These are phyloP conservation scores for Pheosia tremula DNA, from an alignment of 2,888 invertebrate genomes.

Conservation along the genomic window DNA sequence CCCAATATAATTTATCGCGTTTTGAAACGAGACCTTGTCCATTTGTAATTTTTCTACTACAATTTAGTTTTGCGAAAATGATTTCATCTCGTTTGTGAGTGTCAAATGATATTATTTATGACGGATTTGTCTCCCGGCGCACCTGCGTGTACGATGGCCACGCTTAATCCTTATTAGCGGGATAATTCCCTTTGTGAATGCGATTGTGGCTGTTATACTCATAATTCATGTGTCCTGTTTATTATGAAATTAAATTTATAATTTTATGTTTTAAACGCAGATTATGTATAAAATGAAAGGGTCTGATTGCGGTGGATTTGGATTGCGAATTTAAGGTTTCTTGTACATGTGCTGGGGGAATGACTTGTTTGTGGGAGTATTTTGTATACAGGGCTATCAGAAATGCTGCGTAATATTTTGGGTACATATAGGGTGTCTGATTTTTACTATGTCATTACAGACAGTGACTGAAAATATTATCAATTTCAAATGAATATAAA, in stretches of 20 bases:
- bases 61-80: conserved; percentile 52
- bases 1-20: conserved; percentile 5
- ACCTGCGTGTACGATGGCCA: conserved; percentile 69
- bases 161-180: conserved; percentile 51
- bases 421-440: no score
- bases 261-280: conserved; percentile 22
- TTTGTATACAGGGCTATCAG: no score
- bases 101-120: conserved; percentile 81
- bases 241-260: conserved; percentile 34
- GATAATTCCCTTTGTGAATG: conserved; percentile 53
- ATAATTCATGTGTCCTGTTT: conserved; percentile 39
- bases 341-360: background rate
- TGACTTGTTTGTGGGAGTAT: background rate
- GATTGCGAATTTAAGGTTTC: background rate
- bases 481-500: no score
- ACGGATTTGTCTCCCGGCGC: conserved; percentile 65
- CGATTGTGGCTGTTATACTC: conserved; percentile 39
- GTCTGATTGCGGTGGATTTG: conserved; percentile 2
- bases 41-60: conserved; percentile 33
- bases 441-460: no score
- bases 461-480: no score
- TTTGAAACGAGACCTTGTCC: conserved; percentile 12
- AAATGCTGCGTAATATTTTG: no score
- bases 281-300: conserved; percentile 8
- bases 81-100: conserved; percentile 66